phyloP scores from a whole-genome alignment of 1,140 invertebrate genomes.

The Drosophila cardini region DNA sequence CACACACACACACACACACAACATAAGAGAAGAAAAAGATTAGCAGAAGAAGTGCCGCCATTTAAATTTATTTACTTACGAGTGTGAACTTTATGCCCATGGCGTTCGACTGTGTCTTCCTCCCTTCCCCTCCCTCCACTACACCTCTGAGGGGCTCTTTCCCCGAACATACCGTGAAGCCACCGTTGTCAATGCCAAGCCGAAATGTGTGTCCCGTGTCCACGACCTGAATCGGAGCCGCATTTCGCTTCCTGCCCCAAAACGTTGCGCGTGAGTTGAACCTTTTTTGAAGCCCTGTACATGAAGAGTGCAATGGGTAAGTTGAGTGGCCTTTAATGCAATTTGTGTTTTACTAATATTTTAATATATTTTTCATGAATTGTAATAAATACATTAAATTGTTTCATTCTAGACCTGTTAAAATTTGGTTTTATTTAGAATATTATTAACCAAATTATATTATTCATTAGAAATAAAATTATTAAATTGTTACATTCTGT shows the following conservation, averaged over 20 bases:
- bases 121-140: background rate
- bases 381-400: too few species aligned
- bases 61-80: conserved; percentile 83
- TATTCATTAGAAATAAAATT: too few species aligned
- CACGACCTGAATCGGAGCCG: conserved; percentile 49
- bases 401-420: too few species aligned
- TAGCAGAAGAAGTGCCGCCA: conserved; percentile 80
- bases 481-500: too few species aligned
- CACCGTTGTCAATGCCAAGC: conserved; percentile 73
- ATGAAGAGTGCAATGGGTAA: too few species aligned
- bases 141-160: background rate
- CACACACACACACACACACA: too few species aligned
- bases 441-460: too few species aligned
- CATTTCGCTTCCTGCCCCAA: conserved; percentile 57
- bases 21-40: conserved; percentile 49
- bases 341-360: too few species aligned
- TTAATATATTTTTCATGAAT: too few species aligned
- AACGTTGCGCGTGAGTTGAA: conserved; percentile 43
- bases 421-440: too few species aligned
- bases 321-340: too few species aligned
- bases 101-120: conserved; percentile 57
- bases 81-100: conserved; percentile 81
- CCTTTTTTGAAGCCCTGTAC: conserved; percentile 1
- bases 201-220: conserved; percentile 61
- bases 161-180: conserved; percentile 22